Evolutionary conservation across 2,113 vertebrate species (phyloP).

Genomic region (Odontophorus gujanensis): DNA sequence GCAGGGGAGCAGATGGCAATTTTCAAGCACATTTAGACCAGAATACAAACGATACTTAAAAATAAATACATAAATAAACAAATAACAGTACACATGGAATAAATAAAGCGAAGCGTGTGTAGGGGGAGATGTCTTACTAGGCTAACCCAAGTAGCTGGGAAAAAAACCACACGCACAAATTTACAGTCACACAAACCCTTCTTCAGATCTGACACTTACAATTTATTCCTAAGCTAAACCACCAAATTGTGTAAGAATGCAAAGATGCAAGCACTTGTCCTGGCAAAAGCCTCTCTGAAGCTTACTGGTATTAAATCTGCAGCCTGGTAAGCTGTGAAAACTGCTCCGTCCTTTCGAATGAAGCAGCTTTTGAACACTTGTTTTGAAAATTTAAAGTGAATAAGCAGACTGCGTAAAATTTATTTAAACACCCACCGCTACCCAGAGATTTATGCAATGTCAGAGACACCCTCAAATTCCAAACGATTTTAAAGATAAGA

Average conservation of each 20-base stretch:
- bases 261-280: background rate
- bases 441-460: background rate
- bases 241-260: background rate
- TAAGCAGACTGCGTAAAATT: conserved; percentile 33
- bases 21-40: conserved; percentile 71
- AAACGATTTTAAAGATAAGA: background rate
- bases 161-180: background rate
- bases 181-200: background rate
- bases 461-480: conserved; percentile 2
- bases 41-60: conserved; percentile 69
- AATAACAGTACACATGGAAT: conserved; percentile 64
- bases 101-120: conserved; percentile 33
- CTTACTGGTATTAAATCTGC: conserved; percentile 14
- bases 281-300: conserved; percentile 1
- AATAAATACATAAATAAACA: conserved; percentile 73
- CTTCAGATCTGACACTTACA: conserved; percentile 14
- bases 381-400: conserved; percentile 36
- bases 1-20: conserved; percentile 78
- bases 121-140: conserved; percentile 1
- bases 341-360: background rate
- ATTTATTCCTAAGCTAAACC: conserved; percentile 57
- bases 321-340: background rate
- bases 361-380: background rate
- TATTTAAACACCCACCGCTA: background rate
- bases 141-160: background rate